Conservation (phyloP, 2,113 vertebrate species). For the Mesoclemmys tuberculata region DNA sequence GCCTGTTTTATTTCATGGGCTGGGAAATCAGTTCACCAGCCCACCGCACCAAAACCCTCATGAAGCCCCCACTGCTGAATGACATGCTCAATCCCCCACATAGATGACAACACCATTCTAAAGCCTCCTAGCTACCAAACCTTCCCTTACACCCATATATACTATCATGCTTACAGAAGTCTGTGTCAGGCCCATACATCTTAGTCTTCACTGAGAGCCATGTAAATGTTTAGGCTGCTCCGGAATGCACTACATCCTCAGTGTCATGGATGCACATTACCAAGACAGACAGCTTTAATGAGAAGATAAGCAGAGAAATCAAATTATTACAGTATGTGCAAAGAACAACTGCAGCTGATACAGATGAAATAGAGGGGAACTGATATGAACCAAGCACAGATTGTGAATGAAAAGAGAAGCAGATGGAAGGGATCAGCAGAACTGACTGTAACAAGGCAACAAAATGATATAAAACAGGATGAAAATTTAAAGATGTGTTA, state of each 20-base stretch:
- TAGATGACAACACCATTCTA: background rate
- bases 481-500: background rate
- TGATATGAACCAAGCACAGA: background rate
- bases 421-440: background rate
- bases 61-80: background rate
- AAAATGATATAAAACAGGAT: constrained; percentile 5
- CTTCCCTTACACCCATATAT: background rate
- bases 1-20: background rate
- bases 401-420: background rate
- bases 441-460: background rate
- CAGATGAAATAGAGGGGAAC: background rate
- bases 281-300: background rate
- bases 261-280: background rate
- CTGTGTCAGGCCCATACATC: background rate
- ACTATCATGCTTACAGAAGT: background rate
- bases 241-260: background rate
- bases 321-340: background rate
- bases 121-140: background rate
- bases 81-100: background rate
- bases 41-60: background rate
- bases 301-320: background rate
- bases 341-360: background rate
- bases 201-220: background rate
- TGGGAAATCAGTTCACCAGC: background rate
- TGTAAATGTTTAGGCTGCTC: background rate